These are phyloP conservation scores for Melanotaenia trifasciata DNA, from an alignment of 2,797 vertebrate genomes.

Conservation along the genomic window DNA sequence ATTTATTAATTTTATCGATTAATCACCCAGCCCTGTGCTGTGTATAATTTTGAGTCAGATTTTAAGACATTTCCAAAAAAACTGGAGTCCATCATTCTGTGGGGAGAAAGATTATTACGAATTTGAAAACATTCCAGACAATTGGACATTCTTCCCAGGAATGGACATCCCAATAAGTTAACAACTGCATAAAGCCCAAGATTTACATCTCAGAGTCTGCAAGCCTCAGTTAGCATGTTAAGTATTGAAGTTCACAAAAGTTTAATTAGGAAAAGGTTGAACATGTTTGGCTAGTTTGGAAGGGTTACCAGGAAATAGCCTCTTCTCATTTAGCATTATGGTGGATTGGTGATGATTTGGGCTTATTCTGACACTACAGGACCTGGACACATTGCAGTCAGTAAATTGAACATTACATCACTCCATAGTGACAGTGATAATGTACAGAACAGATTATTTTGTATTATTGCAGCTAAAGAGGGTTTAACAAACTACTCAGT, in stretches of 20 bases:
- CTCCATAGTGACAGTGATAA: not conserved
- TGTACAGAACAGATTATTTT: too few species aligned
- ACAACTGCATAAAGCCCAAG: not conserved
- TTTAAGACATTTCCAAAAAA: not conserved
- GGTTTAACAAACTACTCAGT: not conserved
- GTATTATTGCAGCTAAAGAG: not conserved
- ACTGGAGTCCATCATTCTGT: not conserved
- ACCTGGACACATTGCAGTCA: not conserved
- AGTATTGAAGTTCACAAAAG: not conserved
- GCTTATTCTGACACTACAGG: not conserved
- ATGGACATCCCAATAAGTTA: too few species aligned
- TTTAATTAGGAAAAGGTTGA: not conserved
- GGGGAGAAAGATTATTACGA: not conserved
- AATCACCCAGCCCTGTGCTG: too few species aligned
- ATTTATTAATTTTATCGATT: too few species aligned
- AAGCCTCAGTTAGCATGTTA: not conserved
- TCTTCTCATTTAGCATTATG: not conserved
- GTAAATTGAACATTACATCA: too few species aligned
- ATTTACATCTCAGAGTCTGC: not conserved
- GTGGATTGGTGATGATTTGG: not conserved
- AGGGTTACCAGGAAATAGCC: not conserved
- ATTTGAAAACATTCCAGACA: not conserved
- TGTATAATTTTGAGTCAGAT: too few species aligned
- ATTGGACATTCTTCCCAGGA: not conserved
- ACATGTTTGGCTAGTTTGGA: not conserved